Conservation (phyloP, 2,113 vertebrate genomes). For the Bujurquina vittata region DNA sequence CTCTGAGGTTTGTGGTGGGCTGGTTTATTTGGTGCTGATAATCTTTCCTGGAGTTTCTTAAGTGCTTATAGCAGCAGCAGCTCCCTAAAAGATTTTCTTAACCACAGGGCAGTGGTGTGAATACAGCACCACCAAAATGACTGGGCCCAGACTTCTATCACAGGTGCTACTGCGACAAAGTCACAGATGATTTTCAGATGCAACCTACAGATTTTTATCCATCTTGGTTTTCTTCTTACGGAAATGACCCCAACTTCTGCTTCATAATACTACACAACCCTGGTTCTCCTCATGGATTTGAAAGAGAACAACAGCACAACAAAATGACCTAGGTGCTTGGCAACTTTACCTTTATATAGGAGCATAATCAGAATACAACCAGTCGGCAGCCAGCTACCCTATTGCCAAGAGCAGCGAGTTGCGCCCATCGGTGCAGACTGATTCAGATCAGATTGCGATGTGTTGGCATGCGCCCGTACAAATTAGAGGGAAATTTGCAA, state of each 20-base stretch:
- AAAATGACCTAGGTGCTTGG: background rate
- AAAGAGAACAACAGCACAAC: background rate
- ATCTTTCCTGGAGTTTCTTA: slow-evolving; percentile 60
- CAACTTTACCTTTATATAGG: background rate
- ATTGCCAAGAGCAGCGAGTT: background rate
- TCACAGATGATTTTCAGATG: no score
- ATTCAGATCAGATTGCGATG: background rate
- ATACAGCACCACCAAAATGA: background rate
- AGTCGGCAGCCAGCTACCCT: background rate
- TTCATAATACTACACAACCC: no score
- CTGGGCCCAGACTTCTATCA: background rate
- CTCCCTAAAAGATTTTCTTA: background rate
- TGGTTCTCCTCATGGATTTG: background rate
- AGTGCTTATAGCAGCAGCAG: slow-evolving; percentile 28
- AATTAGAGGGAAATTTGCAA: background rate
- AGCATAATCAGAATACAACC: background rate
- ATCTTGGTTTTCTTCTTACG: no score
- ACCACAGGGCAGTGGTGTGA: background rate
- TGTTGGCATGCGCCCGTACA: background rate
- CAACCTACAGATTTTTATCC: no score
- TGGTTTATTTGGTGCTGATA: slow-evolving; percentile 54
- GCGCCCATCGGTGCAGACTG: background rate
- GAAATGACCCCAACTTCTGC: no score
- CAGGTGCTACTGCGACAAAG: no score
- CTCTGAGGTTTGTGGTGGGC: slow-evolving; percentile 33